phyloP scores from a whole-genome alignment of 2,888 invertebrate genomes.

The Pollenia angustigena region DNA sequence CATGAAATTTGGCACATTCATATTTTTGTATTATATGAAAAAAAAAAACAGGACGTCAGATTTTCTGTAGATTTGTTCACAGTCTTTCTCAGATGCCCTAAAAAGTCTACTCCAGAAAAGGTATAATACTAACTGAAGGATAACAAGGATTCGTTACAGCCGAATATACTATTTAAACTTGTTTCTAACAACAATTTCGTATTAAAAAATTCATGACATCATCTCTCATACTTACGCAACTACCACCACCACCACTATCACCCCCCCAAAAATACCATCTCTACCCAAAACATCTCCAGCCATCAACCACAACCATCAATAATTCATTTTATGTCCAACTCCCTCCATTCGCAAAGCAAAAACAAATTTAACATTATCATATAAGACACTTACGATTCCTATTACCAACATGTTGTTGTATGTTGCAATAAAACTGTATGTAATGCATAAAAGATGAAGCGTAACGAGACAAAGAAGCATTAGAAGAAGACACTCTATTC shows the following conservation, averaged over 20 bases:
- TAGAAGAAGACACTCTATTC: not conserved
- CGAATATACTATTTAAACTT: not conserved
- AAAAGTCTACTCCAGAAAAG: too few species aligned
- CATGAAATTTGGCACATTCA: too few species aligned
- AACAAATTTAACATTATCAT: not conserved
- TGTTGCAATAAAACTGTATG: constrained; percentile 44
- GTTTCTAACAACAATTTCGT: not conserved
- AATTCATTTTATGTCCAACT: constrained; percentile 56
- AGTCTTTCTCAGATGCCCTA: too few species aligned
- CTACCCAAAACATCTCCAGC: not conserved
- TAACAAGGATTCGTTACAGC: not conserved
- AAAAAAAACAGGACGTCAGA: too few species aligned
- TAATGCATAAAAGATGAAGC: constrained; percentile 74
- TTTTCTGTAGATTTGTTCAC: too few species aligned
- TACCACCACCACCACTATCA: constrained; percentile 12
- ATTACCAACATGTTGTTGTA: not conserved
- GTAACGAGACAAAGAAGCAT: constrained; percentile 44
- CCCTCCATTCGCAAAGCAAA: constrained; percentile 10
- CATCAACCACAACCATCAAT: constrained; percentile 53
- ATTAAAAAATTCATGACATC: constrained; percentile 51
- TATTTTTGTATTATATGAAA: too few species aligned
- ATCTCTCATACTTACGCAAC: constrained; percentile 13
- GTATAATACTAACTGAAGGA: too few species aligned
- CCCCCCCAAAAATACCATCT: not conserved
- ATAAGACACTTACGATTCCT: not conserved